Evolutionary conservation across 2,797 vertebrate species (phyloP).

Genomic region (Crypturellus tataupa): DNA sequence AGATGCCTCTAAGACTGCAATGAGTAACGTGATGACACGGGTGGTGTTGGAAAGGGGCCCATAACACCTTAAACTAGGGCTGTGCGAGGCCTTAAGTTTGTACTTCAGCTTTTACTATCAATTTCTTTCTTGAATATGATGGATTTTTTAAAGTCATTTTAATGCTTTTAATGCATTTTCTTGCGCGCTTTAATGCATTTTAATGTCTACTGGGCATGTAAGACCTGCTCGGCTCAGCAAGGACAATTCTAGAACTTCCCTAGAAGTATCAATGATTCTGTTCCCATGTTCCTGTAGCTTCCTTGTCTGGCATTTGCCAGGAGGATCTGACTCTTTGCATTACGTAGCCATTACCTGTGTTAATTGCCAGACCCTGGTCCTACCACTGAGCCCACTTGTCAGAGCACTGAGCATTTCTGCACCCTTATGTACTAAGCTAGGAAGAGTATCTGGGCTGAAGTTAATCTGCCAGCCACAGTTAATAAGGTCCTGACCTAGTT

Average conservation of each 20-base stretch:
- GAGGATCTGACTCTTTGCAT: neutral
- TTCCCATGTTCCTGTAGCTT: neutral
- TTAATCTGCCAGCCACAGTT: neutral
- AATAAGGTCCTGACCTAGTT: neutral
- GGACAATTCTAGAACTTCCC: neutral
- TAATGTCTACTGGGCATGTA: neutral
- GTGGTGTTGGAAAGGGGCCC: neutral
- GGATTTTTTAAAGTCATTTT: neutral
- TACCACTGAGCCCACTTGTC: neutral
- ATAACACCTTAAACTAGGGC: neutral
- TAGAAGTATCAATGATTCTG: neutral
- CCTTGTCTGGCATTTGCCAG: neutral
- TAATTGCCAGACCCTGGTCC: neutral
- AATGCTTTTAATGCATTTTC: neutral
- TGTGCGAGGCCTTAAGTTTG: neutral
- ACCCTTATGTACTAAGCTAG: neutral
- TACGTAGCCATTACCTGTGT: neutral
- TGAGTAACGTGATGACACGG: too few species aligned
- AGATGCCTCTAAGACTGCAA: neutral
- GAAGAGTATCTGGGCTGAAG: neutral
- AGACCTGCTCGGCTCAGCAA: neutral
- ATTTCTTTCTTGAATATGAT: neutral
- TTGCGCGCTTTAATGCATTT: too few species aligned
- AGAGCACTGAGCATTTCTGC: neutral
- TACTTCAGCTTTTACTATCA: neutral